Conservation (phyloP, 2,797 vertebrate species). For the Rhinoraja longicauda region DNA sequence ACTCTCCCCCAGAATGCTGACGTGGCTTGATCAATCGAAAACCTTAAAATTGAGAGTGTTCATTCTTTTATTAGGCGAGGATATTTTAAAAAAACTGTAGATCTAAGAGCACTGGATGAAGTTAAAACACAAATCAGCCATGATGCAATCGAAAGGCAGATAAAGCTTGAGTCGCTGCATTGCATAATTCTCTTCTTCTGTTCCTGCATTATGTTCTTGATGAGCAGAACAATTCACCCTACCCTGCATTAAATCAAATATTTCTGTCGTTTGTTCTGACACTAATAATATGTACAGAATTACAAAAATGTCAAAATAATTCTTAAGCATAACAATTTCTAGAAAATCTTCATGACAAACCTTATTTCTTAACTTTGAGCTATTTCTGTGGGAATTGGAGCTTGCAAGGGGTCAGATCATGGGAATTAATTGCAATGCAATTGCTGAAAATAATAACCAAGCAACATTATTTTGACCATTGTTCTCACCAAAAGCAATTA, state of each 20-base stretch:
- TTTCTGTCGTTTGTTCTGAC: not conserved
- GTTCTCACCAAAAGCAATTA: conserved; percentile 21
- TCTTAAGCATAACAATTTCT: not conserved
- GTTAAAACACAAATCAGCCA: not conserved
- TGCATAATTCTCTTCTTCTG: not conserved
- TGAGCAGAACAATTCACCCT: not conserved
- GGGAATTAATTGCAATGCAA: not conserved
- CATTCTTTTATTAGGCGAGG: not conserved
- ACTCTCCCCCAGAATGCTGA: not conserved
- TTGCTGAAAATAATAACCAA: conserved; percentile 7
- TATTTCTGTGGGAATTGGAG: not conserved
- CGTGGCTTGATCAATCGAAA: not conserved
- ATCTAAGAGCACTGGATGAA: not conserved
- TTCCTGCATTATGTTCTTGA: not conserved
- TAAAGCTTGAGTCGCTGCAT: not conserved
- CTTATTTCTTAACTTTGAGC: conserved; percentile 17
- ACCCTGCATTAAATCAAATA: not conserved
- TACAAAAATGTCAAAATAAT: conserved; percentile 34
- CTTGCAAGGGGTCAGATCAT: not conserved
- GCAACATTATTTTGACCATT: not conserved
- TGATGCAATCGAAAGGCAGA: not conserved
- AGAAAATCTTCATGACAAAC: conserved; percentile 17
- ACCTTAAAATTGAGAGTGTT: not conserved
- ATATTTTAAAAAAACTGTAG: not conserved
- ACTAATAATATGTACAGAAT: conserved; percentile 16